These are phyloP conservation scores for Caenorhabditis tropicalis DNA, from an alignment of 1,140 invertebrate species.

Conservation along the genomic window DNA sequence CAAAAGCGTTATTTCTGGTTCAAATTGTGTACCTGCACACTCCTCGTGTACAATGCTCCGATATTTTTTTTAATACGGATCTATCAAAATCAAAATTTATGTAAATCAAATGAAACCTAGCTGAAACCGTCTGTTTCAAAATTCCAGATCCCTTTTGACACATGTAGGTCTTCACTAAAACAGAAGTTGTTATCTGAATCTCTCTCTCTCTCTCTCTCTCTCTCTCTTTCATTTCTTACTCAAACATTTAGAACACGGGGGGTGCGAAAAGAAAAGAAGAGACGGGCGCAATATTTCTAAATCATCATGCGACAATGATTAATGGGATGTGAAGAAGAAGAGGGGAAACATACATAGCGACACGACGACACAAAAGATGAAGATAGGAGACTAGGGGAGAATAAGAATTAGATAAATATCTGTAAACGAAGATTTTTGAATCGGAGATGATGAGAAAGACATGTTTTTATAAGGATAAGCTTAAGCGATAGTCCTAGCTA, in stretches of 20 bases:
- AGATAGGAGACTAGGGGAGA: neutral
- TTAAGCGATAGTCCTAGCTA: too few species aligned
- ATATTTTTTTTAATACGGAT: too few species aligned
- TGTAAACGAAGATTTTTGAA: neutral
- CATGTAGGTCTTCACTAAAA: neutral
- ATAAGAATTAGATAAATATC: neutral
- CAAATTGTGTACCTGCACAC: too few species aligned
- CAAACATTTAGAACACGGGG: neutral
- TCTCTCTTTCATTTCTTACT: neutral
- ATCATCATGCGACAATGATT: slow-evolving; percentile 31
- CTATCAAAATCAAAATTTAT: too few species aligned
- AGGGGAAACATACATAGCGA: too few species aligned
- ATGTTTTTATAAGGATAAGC: too few species aligned
- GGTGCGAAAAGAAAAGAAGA: neutral
- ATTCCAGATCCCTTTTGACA: neutral
- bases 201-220: neutral
- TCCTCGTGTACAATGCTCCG: too few species aligned
- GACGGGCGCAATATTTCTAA: slow-evolving; percentile 14
- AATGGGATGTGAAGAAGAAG: slow-evolving; percentile 10
- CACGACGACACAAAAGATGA: neutral
- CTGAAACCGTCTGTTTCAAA: too few species aligned
- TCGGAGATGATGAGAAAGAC: too few species aligned
- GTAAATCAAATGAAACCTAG: too few species aligned
- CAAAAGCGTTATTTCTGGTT: too few species aligned
- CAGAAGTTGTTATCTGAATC: neutral